Evolutionary conservation across 2,888 invertebrate species (phyloP), one percentile per base, ranked within the genome.

Genomic region (Luperina nickerlii): DNA sequence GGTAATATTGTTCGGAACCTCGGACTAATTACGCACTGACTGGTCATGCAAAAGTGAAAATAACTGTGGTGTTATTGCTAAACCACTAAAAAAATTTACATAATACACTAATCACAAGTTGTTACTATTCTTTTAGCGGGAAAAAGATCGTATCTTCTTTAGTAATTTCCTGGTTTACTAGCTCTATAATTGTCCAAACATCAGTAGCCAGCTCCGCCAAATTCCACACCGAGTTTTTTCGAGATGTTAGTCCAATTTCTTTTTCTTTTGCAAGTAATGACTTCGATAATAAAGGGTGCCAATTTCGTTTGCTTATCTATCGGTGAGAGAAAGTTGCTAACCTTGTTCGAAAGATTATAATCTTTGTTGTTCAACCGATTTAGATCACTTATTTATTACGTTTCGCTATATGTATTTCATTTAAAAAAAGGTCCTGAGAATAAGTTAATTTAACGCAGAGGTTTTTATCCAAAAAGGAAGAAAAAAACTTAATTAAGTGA

Each of bases 251-350:
- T 76, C 74, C 13, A 72, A 76, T 62, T 67, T 76, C 32, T 57
- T 74, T 69, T 70, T 76, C 48, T 73, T 71, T 72, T 79, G 70
- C 51, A 48, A 67, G 67, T 79, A 82, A 84, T 73, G 69, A 67
- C 67, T 78, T 74, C 70, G 45, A 79, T 82, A 82, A 78, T 85
- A 85, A 83, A 88, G 88, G 88, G 89, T 88, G 79, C 79, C 81
- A 79, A 87, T 87, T 87, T 85, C 68, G 83, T 85, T 82, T 81
- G 83, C 85, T 85, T 85, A 87, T 87, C 84, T 86, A 81, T 75
- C 45, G 27, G 48, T 51, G 42, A 81, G 88, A 88, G 90, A 88
- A 88, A 88, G 86, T 88, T 76, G 74, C 77, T 83, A 82, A 86
- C 84, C 81, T 82, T 84, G 79, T 88, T 84, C 76, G 74, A 27